Conservation (phyloP, 2,888 invertebrate species). For the Phlogophora meticulosa region DNA sequence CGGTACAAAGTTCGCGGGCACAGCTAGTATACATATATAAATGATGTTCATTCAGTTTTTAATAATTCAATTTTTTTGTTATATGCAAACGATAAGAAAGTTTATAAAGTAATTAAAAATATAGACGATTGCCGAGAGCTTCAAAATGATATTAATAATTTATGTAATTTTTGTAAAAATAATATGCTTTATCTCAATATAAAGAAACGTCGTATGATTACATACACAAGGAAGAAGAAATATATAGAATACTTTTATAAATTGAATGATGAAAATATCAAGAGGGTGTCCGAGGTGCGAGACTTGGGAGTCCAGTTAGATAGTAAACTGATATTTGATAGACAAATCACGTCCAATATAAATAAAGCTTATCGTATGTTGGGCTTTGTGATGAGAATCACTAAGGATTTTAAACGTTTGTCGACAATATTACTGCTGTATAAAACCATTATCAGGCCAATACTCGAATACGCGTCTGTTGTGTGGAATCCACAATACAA, state of each 20-base stretch:
- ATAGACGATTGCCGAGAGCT: constrained; percentile 12
- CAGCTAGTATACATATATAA: too few relatives aligned
- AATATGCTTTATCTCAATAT: constrained; percentile 16
- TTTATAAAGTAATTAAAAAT: constrained; percentile 22
- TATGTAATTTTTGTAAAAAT: constrained; percentile 31
- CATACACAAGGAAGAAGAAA: constrained; percentile 21
- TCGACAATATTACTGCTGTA: constrained; percentile 15
- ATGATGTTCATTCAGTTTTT: too few relatives aligned
- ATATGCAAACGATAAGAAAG: constrained; percentile 28
- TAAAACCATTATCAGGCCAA: constrained; percentile 18
- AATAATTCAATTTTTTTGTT: constrained; percentile 16
- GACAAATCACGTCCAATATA: constrained; percentile 4
- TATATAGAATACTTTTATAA: constrained; percentile 12
- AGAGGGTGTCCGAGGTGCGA: constrained; percentile 18
- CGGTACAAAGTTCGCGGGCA: too few relatives aligned
- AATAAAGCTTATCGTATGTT: constrained; percentile 14
- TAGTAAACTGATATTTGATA: constrained; percentile 17
- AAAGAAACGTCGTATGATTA: constrained; percentile 24
- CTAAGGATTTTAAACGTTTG: constrained; percentile 12
- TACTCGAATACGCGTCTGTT: constrained; percentile 18
- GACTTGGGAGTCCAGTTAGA: constrained; percentile 18
- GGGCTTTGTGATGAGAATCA: constrained; percentile 9
- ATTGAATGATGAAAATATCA: constrained; percentile 8
- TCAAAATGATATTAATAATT: constrained; percentile 24
- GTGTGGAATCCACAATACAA: constrained; percentile 24